These are phyloP conservation scores for Sebastes paucispinis DNA, from an alignment of 2,797 vertebrate genomes.

Conservation along the genomic window DNA sequence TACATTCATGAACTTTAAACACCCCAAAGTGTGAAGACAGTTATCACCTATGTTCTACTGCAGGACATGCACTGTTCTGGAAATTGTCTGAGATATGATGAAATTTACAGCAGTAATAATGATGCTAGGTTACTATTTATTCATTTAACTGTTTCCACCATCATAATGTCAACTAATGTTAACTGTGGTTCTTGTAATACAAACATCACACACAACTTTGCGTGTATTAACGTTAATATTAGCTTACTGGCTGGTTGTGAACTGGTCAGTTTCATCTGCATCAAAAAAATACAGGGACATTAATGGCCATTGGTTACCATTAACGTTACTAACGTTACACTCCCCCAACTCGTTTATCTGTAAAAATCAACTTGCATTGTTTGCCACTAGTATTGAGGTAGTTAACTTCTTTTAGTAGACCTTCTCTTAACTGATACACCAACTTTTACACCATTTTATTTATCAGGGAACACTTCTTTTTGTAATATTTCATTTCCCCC, in stretches of 20 bases:
- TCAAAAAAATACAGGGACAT: neutral
- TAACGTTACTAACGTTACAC: neutral
- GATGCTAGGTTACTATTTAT: neutral
- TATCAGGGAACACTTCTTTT: too few species aligned
- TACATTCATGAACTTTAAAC: too few species aligned
- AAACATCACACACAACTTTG: neutral
- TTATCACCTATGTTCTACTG: too few species aligned
- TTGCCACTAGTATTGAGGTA: neutral
- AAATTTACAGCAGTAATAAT: neutral
- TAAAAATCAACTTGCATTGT: neutral
- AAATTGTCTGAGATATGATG: neutral
- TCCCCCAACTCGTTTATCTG: neutral
- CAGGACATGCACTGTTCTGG: neutral
- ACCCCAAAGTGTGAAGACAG: too few species aligned
- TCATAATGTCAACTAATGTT: neutral
- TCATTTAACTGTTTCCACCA: neutral
- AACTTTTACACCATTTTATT: too few species aligned
- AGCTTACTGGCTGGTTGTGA: neutral
- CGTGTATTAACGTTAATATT: neutral
- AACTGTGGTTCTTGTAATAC: neutral
- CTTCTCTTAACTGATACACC: too few species aligned
- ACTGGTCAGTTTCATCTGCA: neutral
- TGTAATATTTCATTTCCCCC: too few species aligned
- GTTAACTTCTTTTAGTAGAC: neutral
- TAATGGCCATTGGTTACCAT: neutral